Evolutionary conservation across 2,888 invertebrate genomes (phyloP), one percentile per base, ranked within the genome.

Genomic region (Caenorhabditis macrosperma): DNA sequence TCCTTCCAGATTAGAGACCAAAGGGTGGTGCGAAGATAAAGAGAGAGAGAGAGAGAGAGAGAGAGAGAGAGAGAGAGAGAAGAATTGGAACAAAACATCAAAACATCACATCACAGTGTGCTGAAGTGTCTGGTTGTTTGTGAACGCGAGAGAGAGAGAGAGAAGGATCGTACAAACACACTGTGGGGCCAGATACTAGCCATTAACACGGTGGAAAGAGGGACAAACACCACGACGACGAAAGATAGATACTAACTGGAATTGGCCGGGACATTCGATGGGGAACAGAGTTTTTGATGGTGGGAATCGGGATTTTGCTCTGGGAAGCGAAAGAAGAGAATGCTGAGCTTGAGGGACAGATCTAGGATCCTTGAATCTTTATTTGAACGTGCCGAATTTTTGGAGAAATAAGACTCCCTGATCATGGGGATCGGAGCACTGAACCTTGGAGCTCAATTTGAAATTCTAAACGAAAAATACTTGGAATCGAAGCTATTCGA

Each of bases 121-220:
- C 46, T 67, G 41, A 48, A 38, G 57, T 38, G 44, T 30, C 26
- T 24, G 59, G 38, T 10, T 64, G 50, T 64, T 28, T 50, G 33
- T 50, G 28, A 48, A n/a, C 26, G 20, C n/a, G n/a, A n/a, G n/a
- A 26, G 33, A 33, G 15, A 38, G 9, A 15, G 38, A 33, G 5
- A 30, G 33, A 38, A n/a, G 50, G 28, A 15, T 50, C 30, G 30
- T 20, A 50, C 22, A 64, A 24, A 38, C 20, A 44, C 12, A 61
- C 38, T 17, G 28, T 38, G n/a, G 15, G 28, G 7, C 3, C 26
- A 30, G 54, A 30, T 38, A 38, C 33, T 33, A 10, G 33, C 38
- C 15, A 38, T 38, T 38, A 38, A 38, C 38, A 10, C 9, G 38
- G n/a, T n/a, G n/a, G n/a, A n/a, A n/a, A n/a, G n/a, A n/a, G 12